Conservation (phyloP, 2,797 vertebrate genomes). For the Catamblyrhynchus diadema region DNA sequence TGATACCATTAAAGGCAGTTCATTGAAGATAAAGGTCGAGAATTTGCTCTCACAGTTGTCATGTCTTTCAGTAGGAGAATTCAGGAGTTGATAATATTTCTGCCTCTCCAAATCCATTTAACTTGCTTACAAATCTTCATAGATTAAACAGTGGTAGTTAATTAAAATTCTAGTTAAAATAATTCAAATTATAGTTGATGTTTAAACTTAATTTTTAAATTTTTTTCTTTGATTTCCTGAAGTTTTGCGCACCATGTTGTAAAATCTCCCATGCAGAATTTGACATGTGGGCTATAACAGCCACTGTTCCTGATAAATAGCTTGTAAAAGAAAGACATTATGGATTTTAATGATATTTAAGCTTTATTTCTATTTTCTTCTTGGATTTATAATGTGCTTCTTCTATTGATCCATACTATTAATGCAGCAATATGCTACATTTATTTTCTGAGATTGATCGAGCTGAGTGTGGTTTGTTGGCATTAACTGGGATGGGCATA, state of each 20-base stretch:
- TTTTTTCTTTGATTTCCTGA: not conserved
- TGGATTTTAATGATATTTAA: constrained; percentile 10
- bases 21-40: not conserved
- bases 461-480: not conserved
- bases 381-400: not conserved
- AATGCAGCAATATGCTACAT: not conserved
- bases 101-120: not conserved
- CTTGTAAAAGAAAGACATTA: not conserved
- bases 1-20: not conserved
- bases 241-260: not conserved
- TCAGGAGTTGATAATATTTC: not conserved
- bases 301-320: not conserved
- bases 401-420: constrained; percentile 7
- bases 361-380: constrained; percentile 19
- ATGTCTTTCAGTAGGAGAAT: not conserved
- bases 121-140: not conserved
- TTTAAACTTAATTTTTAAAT: not conserved
- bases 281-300: not conserved
- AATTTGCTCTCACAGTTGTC: not conserved
- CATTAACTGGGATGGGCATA: not conserved
- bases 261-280: not conserved
- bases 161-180: not conserved
- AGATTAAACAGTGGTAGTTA: not conserved
- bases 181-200: not conserved
- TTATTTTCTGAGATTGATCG: not conserved